phyloP scores from a whole-genome alignment of 2,888 invertebrate genomes.

The Julus scanicus region DNA sequence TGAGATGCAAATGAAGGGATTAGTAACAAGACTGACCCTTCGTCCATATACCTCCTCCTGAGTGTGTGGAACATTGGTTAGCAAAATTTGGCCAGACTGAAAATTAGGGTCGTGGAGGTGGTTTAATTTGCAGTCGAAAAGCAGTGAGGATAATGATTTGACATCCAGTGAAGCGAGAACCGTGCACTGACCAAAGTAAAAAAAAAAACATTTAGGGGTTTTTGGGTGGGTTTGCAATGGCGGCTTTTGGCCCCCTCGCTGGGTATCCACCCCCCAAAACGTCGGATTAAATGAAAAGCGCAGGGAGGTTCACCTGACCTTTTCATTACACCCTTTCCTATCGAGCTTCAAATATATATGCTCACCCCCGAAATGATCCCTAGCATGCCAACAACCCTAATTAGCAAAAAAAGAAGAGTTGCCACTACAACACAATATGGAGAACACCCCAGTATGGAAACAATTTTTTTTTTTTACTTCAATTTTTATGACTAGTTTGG shows the following conservation, averaged over 20 bases:
- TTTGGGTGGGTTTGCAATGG: neutral
- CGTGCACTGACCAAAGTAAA: neutral
- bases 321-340: slow-evolving; percentile 28
- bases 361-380: neutral
- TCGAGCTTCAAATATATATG: neutral
- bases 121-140: slow-evolving; percentile 51
- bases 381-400: slow-evolving; percentile 13
- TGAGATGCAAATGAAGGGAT: slow-evolving; percentile 53
- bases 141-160: slow-evolving; percentile 5
- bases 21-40: slow-evolving; percentile 53
- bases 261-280: slow-evolving; percentile 20
- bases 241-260: neutral
- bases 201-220: neutral
- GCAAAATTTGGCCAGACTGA: slow-evolving; percentile 49
- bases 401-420: slow-evolving; percentile 24
- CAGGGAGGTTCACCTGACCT: slow-evolving; percentile 22
- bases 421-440: slow-evolving; percentile 33
- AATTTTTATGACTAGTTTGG: slow-evolving; percentile 22
- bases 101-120: slow-evolving; percentile 41
- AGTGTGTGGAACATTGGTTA: slow-evolving; percentile 47
- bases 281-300: slow-evolving; percentile 48
- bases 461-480: neutral
- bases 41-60: slow-evolving; percentile 51
- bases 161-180: slow-evolving; percentile 26
- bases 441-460: slow-evolving; percentile 27